A percentile compares a stretch with the other conserved stretches of the same genome.
Evolutionary conservation across 2,113 vertebrate genomes (phyloP).

Genomic region (Tragelaphus buxtoni): DNA sequence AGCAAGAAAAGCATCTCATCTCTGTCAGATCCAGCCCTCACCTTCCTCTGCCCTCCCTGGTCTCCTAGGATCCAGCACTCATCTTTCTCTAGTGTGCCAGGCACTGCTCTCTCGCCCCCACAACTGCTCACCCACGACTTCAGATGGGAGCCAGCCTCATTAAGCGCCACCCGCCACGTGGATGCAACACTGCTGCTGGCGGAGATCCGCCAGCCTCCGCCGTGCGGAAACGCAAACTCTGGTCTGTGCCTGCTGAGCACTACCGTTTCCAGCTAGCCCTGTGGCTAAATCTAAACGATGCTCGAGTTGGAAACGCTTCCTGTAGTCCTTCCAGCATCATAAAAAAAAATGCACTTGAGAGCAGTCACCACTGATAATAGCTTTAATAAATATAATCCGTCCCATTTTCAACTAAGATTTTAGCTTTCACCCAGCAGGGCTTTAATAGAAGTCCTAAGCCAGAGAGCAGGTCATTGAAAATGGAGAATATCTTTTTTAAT

Average conservation of each 20-base stretch:
- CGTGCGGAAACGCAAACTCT: not conserved
- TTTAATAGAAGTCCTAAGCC: slow-evolving; percentile 21
- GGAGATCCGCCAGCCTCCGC: not conserved
- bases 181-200: not conserved
- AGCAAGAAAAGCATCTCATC: not conserved
- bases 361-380: not conserved
- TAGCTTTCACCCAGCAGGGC: slow-evolving; percentile 27
- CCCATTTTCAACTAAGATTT: slow-evolving; percentile 57
- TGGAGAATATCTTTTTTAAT: not conserved
- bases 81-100: not conserved
- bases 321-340: not conserved
- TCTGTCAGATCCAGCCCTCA: fast-evolving
- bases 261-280: not conserved
- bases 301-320: not conserved
- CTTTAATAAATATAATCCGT: slow-evolving; percentile 8
- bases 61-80: not conserved
- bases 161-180: fast-evolving
- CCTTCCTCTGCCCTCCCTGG: not conserved
- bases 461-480: not conserved
- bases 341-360: not conserved
- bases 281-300: not conserved
- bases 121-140: not conserved
- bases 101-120: not conserved
- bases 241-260: not conserved
- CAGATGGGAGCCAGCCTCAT: not conserved